These are phyloP conservation scores for Orestias chungarensis DNA, from an alignment of 2,797 vertebrate species.

Conservation along the genomic window DNA sequence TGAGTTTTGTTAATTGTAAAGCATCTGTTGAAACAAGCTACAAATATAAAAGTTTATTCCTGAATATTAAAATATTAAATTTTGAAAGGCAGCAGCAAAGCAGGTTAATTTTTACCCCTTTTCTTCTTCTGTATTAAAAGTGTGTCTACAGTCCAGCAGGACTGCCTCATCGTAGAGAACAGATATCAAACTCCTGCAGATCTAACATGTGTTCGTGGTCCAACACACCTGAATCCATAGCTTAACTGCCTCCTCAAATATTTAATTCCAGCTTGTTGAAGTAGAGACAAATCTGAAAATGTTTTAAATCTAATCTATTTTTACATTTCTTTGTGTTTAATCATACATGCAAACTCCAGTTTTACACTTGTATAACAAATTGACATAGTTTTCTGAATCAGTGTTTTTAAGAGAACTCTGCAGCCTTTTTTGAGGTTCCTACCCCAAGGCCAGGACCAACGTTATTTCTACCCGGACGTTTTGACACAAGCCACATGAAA, in stretches of 20 bases:
- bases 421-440: too few relatives aligned
- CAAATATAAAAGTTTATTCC: neutral
- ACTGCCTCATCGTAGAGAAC: neutral
- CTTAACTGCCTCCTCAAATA: neutral
- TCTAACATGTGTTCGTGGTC: neutral
- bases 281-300: neutral
- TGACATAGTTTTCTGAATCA: neutral
- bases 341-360: neutral
- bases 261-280: neutral
- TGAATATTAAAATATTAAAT: neutral
- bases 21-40: too few relatives aligned
- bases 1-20: neutral
- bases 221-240: neutral
- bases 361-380: neutral
- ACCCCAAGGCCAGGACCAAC: neutral
- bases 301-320: neutral
- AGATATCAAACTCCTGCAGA: neutral
- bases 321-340: neutral
- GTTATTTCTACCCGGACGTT: neutral
- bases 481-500: conserved; percentile 9
- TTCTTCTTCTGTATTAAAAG: neutral
- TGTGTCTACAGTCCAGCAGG: neutral
- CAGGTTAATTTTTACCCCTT: neutral
- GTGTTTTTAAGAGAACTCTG: neutral
- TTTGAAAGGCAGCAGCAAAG: neutral